Conservation (phyloP, 2,113 vertebrate species). For the Oxyura jamaicensis region DNA sequence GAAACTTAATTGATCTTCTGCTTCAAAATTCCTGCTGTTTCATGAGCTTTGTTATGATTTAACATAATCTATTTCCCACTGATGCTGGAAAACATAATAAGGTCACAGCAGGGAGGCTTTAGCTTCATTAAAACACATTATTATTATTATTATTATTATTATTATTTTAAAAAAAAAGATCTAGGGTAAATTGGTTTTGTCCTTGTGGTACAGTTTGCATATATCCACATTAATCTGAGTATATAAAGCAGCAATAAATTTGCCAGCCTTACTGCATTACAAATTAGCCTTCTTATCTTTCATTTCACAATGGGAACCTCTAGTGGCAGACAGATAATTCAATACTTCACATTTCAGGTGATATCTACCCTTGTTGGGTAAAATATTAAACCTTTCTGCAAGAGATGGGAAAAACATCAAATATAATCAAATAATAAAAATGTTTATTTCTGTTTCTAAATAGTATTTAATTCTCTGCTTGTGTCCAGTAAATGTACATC, state of each 20-base stretch:
- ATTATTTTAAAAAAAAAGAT: slow-evolving; percentile 78
- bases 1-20: slow-evolving; percentile 73
- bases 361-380: background rate
- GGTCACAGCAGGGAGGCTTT: slow-evolving; percentile 77
- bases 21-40: slow-evolving; percentile 76
- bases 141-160: too few species aligned
- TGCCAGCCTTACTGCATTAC: slow-evolving; percentile 14
- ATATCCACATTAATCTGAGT: slow-evolving; percentile 73
- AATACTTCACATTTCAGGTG: background rate
- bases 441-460: slow-evolving; percentile 54
- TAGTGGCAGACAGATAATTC: slow-evolving; percentile 52
- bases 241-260: slow-evolving; percentile 71
- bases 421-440: background rate
- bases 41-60: slow-evolving; percentile 73
- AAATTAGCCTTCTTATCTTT: slow-evolving; percentile 60
- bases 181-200: slow-evolving; percentile 75
- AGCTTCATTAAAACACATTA: slow-evolving; percentile 81
- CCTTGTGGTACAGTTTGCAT: slow-evolving; percentile 72
- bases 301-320: slow-evolving; percentile 62
- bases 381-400: background rate
- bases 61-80: slow-evolving; percentile 71
- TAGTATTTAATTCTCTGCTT: slow-evolving; percentile 13
- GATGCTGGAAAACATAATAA: slow-evolving; percentile 79
- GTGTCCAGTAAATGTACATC: slow-evolving; percentile 24
- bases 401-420: background rate